phyloP scores from a whole-genome alignment of 2,888 invertebrate species.

The Pyrochroa serraticornis region DNA sequence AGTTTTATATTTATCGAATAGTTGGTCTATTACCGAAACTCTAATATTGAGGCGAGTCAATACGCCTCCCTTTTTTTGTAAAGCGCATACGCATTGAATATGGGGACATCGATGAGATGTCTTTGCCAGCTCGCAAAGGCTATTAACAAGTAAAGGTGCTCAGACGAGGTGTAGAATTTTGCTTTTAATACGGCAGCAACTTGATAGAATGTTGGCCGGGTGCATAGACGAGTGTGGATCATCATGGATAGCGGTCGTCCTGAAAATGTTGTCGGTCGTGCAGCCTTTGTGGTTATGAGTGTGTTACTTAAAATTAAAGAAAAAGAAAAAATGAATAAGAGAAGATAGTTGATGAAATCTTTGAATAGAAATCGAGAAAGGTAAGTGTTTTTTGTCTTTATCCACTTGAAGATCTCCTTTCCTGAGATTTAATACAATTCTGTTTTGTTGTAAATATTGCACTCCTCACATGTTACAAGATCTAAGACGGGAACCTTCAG shows the following conservation, averaged over 20 bases:
- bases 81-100: no score
- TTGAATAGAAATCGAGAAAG: slow-evolving; percentile 1
- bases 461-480: slow-evolving; percentile 21
- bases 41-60: no score
- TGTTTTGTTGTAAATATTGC: slow-evolving; percentile 1
- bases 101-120: no score
- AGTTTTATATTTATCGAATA: no score
- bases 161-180: no score
- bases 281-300: slow-evolving; percentile 12
- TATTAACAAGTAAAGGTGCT: no score
- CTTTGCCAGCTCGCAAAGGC: neutral
- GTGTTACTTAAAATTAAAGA: slow-evolving; percentile 16
- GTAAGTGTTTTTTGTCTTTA: slow-evolving; percentile 1
- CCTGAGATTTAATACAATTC: neutral
- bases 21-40: no score
- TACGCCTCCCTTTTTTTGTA: no score
- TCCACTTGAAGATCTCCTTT: neutral
- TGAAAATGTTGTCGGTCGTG: slow-evolving; percentile 10
- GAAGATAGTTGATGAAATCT: slow-evolving; percentile 14
- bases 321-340: neutral
- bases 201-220: neutral
- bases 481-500: slow-evolving; percentile 25
- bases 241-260: neutral
- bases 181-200: no score
- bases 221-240: no score